Base-by-base conservation (phyloP, 2,113 vertebrate species). In the Rhizomys pruinosus region DNA sequence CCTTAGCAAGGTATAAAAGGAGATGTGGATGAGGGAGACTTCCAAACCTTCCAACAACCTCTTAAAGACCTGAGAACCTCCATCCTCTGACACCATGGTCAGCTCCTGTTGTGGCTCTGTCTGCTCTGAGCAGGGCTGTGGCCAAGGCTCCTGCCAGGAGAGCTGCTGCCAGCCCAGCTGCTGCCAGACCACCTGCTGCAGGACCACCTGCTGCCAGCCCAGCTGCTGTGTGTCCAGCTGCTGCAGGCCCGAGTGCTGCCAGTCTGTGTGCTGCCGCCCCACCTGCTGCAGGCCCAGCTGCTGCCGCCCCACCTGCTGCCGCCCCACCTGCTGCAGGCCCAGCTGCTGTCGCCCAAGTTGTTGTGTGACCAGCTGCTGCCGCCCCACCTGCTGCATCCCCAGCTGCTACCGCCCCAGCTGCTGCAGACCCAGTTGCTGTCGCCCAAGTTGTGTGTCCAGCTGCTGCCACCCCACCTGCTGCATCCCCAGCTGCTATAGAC, bases 1-100 rank as follows among this genome's bases (percentile, higher is more conserved):
- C 7, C 59, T 39, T 19, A 34, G 32, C 32, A 78, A 57, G 37
- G 69, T 94, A 94, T 90, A 94, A 94, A 95, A 92, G 71, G 55
- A 34, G 29, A 32, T 19, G 22, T 22, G 13, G 61, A 39, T 11
- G 16, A 16, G 69, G 6, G 15, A 84, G 19, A 73, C 64, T 47
- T 76, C 64, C 72, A 91, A 34, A 89, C 27, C 15, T 39, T 42
- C 20, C 12, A 39, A 11, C n/a, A 23, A 22, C 16, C 39, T 29
- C 64, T 32, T 78, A 29, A 8, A 87, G 84, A 42, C 20, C n/a
- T 15, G 6, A 82, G 55, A 84, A 47, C 42, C 32, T 85, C 57
- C 55, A 91, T 7, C 55, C 84, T 79, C 64, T 4, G 12, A 85
- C 79, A 92, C 47, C 27, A 92, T 92, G 95, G 34, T n/a, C 55